These are phyloP conservation scores for Heliothis virescens DNA, from an alignment of 1,140 invertebrate species.

Conservation along the genomic window DNA sequence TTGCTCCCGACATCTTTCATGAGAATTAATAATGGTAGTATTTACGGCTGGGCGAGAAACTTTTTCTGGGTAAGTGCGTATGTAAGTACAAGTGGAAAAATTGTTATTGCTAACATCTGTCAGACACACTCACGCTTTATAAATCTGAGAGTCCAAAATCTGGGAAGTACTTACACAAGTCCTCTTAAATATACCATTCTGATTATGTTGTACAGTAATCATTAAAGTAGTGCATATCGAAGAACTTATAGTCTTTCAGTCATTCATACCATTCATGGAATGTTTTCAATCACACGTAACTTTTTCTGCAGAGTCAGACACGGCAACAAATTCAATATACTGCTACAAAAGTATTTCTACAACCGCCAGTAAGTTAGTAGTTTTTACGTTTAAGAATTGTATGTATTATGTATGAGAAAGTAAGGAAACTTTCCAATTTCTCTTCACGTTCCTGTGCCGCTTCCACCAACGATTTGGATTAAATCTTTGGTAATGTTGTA, in stretches of 20 bases:
- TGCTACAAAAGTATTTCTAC: not conserved
- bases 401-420: conserved; percentile 34
- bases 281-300: not conserved
- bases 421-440: conserved; percentile 31
- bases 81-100: too few relatives aligned
- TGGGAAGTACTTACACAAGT: too few relatives aligned
- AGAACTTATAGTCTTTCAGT: too few relatives aligned
- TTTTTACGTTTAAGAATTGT: conserved; percentile 41
- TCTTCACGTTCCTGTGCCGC: conserved; percentile 4
- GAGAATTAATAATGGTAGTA: not conserved
- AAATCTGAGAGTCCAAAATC: too few relatives aligned
- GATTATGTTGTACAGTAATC: too few relatives aligned
- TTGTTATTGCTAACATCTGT: too few relatives aligned
- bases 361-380: conserved; percentile 19
- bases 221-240: too few relatives aligned
- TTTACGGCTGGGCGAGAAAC: not conserved
- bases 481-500: conserved; percentile 39
- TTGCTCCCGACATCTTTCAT: conserved; percentile 16
- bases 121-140: too few relatives aligned
- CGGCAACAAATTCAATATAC: conserved; percentile 4
- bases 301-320: not conserved
- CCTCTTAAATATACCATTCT: too few relatives aligned
- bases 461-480: conserved; percentile 35
- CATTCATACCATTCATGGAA: too few relatives aligned
- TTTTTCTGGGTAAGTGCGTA: too few relatives aligned